Percentiles rank a stretch among this genome's conserved stretches.
phyloP scores from a whole-genome alignment of 1,140 invertebrate genomes.

The Neelides sp. region DNA sequence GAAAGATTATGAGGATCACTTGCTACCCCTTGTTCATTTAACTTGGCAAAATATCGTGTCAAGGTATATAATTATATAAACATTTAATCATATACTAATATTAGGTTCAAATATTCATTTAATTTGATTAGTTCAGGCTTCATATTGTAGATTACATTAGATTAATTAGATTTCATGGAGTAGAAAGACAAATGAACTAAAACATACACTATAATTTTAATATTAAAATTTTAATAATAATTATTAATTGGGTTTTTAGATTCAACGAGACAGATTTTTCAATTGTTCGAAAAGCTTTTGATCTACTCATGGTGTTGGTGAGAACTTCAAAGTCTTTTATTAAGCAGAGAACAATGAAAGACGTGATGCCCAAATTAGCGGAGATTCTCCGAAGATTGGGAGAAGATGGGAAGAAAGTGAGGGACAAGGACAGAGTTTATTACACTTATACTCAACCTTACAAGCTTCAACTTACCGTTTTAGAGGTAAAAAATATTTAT shows the following conservation, averaged over 20 bases:
- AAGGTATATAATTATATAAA: slow-evolving; percentile 13
- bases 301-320: slow-evolving; percentile 16
- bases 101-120: no score
- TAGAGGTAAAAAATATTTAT: slow-evolving; percentile 15
- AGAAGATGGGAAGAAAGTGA: slow-evolving; percentile 12
- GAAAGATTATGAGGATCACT: slow-evolving; percentile 12
- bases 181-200: background rate
- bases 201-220: background rate
- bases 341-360: slow-evolving; percentile 19
- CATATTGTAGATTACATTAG: background rate
- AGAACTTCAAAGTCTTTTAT: slow-evolving; percentile 16
- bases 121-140: background rate
- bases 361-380: slow-evolving; percentile 24
- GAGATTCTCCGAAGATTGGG: slow-evolving; percentile 9
- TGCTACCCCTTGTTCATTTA: slow-evolving; percentile 22
- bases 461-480: slow-evolving; percentile 23
- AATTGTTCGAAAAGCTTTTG: slow-evolving; percentile 27
- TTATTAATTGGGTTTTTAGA: no score
- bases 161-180: background rate
- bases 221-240: no score
- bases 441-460: slow-evolving; percentile 26
- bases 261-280: slow-evolving; percentile 22
- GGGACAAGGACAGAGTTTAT: slow-evolving; percentile 14
- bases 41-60: slow-evolving; percentile 25
- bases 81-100: background rate